A percentile compares a stretch with the other conserved stretches of the same genome.
Conservation (phyloP, 2,888 invertebrate genomes). For the Crematogaster levior region DNA sequence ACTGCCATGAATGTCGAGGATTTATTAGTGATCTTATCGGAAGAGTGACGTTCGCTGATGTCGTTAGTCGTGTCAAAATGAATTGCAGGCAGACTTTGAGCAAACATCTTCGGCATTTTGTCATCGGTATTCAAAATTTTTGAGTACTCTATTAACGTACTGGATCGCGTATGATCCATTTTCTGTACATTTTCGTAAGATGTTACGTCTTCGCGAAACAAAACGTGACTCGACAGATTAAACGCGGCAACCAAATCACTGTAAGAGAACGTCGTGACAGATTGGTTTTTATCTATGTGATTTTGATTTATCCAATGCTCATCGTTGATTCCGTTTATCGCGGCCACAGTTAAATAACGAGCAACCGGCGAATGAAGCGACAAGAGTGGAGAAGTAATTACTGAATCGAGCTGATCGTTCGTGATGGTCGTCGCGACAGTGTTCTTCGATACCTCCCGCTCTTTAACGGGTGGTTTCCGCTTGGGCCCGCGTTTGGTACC, state of each 20-base stretch:
- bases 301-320: neutral
- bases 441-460: neutral
- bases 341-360: neutral
- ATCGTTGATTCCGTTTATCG: slow-evolving; percentile 5
- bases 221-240: slow-evolving; percentile 4
- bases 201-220: neutral
- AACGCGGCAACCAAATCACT: slow-evolving; percentile 37
- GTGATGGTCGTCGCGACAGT: neutral
- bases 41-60: neutral
- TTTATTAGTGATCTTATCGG: neutral
- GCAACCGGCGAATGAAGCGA: neutral
- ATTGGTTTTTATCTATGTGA: neutral
- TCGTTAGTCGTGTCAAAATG: neutral
- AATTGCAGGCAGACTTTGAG: neutral
- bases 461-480: slow-evolving; percentile 84
- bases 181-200: neutral
- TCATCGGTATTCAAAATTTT: neutral
- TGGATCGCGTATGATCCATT: neutral
- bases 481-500: slow-evolving; percentile 96
- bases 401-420: neutral
- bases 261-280: slow-evolving; percentile 3
- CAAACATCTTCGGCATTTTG: neutral
- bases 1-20: neutral
- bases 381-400: neutral
- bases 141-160: neutral